These are phyloP conservation scores for Metaphire vulgaris DNA, from an alignment of 1,140 invertebrate species.

Conservation along the genomic window DNA sequence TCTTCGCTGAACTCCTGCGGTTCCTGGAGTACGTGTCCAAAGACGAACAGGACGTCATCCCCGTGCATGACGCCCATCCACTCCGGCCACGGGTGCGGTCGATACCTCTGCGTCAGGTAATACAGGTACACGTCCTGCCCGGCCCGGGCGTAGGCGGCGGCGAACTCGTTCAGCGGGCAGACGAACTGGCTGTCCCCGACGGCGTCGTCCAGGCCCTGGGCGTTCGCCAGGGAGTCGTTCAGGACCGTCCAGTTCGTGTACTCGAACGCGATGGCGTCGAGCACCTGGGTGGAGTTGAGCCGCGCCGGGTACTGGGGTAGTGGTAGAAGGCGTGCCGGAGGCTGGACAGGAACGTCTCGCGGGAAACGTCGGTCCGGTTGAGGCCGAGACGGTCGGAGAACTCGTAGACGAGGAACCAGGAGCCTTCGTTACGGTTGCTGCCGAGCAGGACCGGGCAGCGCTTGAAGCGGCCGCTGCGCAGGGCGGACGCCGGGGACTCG, in stretches of 20 bases:
- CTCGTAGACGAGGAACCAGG: slow-evolving; percentile 89
- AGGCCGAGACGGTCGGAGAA: slow-evolving; percentile 30
- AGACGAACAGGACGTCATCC: slow-evolving; percentile 87
- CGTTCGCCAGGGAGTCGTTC: slow-evolving; percentile 71
- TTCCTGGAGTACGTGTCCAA: slow-evolving; percentile 77
- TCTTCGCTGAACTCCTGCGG: slow-evolving; percentile 63
- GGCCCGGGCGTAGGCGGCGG: slow-evolving; percentile 75
- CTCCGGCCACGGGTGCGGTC: slow-evolving; percentile 75
- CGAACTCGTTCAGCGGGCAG: slow-evolving; percentile 88
- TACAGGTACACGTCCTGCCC: slow-evolving; percentile 78
- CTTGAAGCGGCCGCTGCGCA: slow-evolving; percentile 79
- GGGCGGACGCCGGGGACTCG: slow-evolving; percentile 67
- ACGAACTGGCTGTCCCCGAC: slow-evolving; percentile 94
- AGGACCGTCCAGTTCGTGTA: slow-evolving; percentile 83
- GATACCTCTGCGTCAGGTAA: slow-evolving; percentile 75
- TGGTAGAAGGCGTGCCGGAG: slow-evolving; percentile 32
- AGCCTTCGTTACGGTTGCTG: slow-evolving; percentile 80
- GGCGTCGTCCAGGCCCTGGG: slow-evolving; percentile 82
- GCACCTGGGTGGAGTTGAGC: slow-evolving; percentile 66
- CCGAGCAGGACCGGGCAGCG: slow-evolving; percentile 89
- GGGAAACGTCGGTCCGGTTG: slow-evolving; percentile 52
- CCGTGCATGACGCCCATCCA: slow-evolving; percentile 93
- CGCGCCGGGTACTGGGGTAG: slow-evolving; percentile 44
- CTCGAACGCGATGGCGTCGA: slow-evolving; percentile 80
- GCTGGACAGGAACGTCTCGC: slow-evolving; percentile 63